Evolutionary conservation across 2,113 vertebrate genomes (phyloP).

Genomic region (Tachysurus fulvidraco): DNA sequence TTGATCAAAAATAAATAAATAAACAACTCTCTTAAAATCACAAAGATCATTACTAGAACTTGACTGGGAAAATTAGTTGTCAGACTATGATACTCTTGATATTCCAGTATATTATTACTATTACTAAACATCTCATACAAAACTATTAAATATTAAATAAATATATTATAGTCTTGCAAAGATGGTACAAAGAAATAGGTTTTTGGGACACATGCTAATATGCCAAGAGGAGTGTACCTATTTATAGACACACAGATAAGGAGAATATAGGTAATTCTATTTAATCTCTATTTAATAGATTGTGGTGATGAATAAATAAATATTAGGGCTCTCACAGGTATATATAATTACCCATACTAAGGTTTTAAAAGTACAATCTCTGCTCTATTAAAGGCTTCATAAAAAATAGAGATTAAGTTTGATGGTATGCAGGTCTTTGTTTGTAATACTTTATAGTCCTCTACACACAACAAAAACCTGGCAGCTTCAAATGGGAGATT

Average conservation of each 20-base stretch:
- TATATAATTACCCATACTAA: slow-evolving; percentile 1
- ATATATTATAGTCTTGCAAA: slow-evolving; percentile 37
- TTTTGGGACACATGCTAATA: slow-evolving; percentile 35
- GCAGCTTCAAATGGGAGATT: neutral
- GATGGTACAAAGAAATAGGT: slow-evolving; percentile 17
- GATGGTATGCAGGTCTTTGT: neutral
- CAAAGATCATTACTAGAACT: slow-evolving; percentile 22
- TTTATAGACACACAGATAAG: neutral
- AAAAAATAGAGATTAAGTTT: neutral
- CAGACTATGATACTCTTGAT: slow-evolving; percentile 26
- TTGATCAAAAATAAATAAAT: neutral
- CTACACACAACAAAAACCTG: neutral
- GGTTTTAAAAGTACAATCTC: neutral
- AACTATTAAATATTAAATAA: slow-evolving; percentile 50
- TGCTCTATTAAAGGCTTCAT: slow-evolving; percentile 24
- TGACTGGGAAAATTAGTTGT: slow-evolving; percentile 29
- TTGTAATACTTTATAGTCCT: neutral
- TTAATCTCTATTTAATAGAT: slow-evolving; percentile 45
- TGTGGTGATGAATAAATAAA: slow-evolving; percentile 50
- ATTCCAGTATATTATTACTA: slow-evolving; percentile 29
- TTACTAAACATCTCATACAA: slow-evolving; percentile 51
- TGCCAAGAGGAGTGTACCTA: slow-evolving; percentile 1
- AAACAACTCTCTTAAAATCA: slow-evolving; percentile 3
- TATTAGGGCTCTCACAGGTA: neutral
- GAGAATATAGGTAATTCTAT: slow-evolving; percentile 1